These are phyloP conservation scores for Achroia grisella DNA, from an alignment of 1,140 invertebrate genomes.

Conservation along the genomic window DNA sequence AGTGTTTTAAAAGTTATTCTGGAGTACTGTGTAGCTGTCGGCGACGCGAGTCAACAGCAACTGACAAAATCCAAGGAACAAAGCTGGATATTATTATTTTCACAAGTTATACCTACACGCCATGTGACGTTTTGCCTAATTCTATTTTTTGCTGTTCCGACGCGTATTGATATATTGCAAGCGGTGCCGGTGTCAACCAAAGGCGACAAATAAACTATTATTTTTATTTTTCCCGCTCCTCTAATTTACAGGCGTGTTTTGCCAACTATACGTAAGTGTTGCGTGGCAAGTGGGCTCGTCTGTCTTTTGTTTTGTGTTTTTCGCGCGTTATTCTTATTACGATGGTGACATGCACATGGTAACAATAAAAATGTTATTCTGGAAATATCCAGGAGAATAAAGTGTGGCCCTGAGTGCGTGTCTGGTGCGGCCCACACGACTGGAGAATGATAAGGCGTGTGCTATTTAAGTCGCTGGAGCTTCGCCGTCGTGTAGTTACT, in stretches of 20 bases:
- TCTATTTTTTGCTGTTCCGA: constrained; percentile 48
- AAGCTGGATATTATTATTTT: constrained; percentile 21
- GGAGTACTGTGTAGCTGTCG: not conserved
- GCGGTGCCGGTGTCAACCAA: constrained; percentile 25
- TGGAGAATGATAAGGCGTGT: constrained; percentile 57
- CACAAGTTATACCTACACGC: constrained; percentile 21
- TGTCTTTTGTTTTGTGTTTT: not conserved
- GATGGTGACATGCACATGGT: not conserved
- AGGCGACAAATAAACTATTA: constrained; percentile 1
- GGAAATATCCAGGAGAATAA: constrained; percentile 30
- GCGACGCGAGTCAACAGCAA: constrained; percentile 24
- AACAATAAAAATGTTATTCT: constrained; percentile 3
- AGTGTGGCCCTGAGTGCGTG: constrained; percentile 21
- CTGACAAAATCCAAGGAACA: constrained; percentile 22
- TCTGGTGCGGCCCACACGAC: constrained; percentile 41
- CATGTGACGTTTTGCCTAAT: constrained; percentile 28
- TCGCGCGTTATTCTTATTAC: not conserved
- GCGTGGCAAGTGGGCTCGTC: constrained; percentile 2
- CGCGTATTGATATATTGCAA: constrained; percentile 44
- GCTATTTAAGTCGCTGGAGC: constrained; percentile 45
- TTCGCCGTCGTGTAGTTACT: constrained; percentile 11
- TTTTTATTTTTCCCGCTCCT: constrained; percentile 12
- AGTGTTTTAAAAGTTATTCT: too few relatives aligned
- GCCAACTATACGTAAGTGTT: not conserved
- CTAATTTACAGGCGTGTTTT: constrained; percentile 1